Base-by-base conservation (phyloP, 1,140 invertebrate species). In the Ruditapes philippinarum region DNA sequence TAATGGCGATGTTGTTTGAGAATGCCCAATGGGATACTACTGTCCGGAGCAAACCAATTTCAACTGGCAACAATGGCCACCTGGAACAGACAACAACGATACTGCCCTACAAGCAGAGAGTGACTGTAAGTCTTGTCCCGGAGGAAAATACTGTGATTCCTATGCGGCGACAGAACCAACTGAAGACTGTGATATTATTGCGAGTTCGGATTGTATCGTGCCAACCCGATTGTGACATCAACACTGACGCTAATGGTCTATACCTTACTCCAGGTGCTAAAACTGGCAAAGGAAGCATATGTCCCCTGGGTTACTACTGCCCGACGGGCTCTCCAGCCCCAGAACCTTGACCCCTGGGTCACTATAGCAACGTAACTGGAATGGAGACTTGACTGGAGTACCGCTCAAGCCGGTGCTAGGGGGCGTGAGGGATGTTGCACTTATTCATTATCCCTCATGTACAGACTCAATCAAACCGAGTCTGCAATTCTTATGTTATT, bases 21-120 rank as follows among this genome's bases (percentile, higher is more conserved):
- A 79, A 33, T 95, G 95, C 89, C 94, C 95, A 17, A 73, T 81
- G 36, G 95, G 95, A 45, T 90, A 94, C 73, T 95, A 92, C 74
- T 95, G 95, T 91, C 94, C 93, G 33, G 90, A 68, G 17, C 92
- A 92, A 9, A 95, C 94, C 49, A 94, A 94, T 25, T 88, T 91
- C 73, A 91, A 95, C 91, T 94, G 94, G 94, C 91, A 93, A 83
- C 92, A 91, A 31, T 95, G 95, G 89, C 94, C 94, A 65, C 79
- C 91, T 14, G 95, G 94, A 38, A 95, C 94, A 0, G 94, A 92
- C 84, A 94, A 92, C 91, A 94, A 95, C 79, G 91, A 93, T 38
- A 95, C 95, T 1, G 95, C 94, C 0, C 89, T 95, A 57, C 60
- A 90, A 9, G 65, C 49, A 11, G 80, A 74, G 33, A 76, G 40